Base-by-base conservation (phyloP, 2,113 vertebrate genomes). In the Cathartes aura region DNA sequence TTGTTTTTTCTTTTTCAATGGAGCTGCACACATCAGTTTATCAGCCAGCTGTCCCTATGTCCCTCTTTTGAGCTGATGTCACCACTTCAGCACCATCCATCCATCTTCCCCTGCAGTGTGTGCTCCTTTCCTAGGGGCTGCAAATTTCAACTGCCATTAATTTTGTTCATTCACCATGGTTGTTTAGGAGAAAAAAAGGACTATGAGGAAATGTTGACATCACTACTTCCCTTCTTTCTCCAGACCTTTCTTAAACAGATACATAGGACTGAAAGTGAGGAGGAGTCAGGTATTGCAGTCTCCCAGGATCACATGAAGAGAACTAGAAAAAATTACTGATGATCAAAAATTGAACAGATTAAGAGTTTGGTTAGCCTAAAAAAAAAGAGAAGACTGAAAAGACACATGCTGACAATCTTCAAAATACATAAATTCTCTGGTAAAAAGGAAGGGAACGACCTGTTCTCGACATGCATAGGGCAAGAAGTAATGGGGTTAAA, bases 121-220 rank as follows among this genome's bases (percentile, higher is more conserved):
- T 66, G 24, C 78, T 79, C 27, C 55, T 91, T 84, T 85, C 50
- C 81, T n/a, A 93, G 42, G 17, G 68, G 42, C 73, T 74, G 59
- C 45, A 55, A 48, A 84, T 89, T 94, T 90, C 55, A 84, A 42
- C 90, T 96, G 76, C 73, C 45, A 74, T 81, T 83, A 66, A 89
- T 78, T 84, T 73, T 87, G 36, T 66, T 93, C 36, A 82, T 82
- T 94, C 34, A 81, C 11, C 14, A 20, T 8, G 3, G 21, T 17
- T 81, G 27, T 74, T 89, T 38, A 71, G 16, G 19, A 43, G 24
- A 3, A 23, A 84, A 91, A 82, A n/a, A 40, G 18, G 47, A 43
- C n/a, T 13, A 12, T 8, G n/a, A 74, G 38, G n/a, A 88, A 87
- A 75, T 32, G 16, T 17, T 82, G 70, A 70, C 62, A 48, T 48